phyloP scores from a whole-genome alignment of 1,140 invertebrate species.

The Plodia interpunctella region DNA sequence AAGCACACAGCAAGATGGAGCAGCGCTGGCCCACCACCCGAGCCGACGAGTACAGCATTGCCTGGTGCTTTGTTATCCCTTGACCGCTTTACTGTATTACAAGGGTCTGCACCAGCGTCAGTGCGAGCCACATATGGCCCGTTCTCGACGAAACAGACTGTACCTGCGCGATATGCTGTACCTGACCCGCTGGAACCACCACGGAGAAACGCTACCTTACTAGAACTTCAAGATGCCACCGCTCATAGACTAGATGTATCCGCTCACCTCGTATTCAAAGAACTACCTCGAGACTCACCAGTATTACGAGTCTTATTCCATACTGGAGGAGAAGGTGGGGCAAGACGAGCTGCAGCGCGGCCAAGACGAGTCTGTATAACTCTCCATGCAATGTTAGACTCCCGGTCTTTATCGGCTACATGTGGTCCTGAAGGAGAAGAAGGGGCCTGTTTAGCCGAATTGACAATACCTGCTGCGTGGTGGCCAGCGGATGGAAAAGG shows the following conservation, averaged over 20 bases:
- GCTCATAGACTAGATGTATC: conserved; percentile 90
- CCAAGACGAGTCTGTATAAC: conserved; percentile 84
- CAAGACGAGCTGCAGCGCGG: conserved; percentile 65
- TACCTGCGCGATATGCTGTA: conserved; percentile 92
- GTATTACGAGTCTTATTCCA: conserved; percentile 93
- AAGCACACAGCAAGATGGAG: conserved; percentile 84
- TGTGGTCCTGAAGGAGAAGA: conserved; percentile 93
- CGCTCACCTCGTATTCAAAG: conserved; percentile 91
- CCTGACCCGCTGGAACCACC: conserved; percentile 83
- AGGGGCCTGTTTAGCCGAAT: conserved; percentile 91
- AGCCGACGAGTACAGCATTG: conserved; percentile 64
- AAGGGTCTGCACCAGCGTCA: conserved; percentile 90
- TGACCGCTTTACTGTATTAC: conserved; percentile 91
- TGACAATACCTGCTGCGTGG: conserved; percentile 88
- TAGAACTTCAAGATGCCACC: conserved; percentile 82
- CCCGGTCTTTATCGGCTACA: conserved; percentile 83
- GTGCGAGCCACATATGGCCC: conserved; percentile 93
- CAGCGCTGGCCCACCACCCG: conserved; percentile 59
- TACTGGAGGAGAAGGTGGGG: conserved; percentile 86
- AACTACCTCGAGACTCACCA: conserved; percentile 89
- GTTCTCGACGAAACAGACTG: conserved; percentile 94
- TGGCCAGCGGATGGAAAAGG: conserved; percentile 85
- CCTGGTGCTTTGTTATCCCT: conserved; percentile 82
- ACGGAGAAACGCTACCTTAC: conserved; percentile 59
- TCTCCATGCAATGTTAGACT: conserved; percentile 82